A percentile compares a stretch with the other conserved stretches of the same genome.
Conservation (phyloP, 2,113 vertebrate genomes). For the Limanda limanda region DNA sequence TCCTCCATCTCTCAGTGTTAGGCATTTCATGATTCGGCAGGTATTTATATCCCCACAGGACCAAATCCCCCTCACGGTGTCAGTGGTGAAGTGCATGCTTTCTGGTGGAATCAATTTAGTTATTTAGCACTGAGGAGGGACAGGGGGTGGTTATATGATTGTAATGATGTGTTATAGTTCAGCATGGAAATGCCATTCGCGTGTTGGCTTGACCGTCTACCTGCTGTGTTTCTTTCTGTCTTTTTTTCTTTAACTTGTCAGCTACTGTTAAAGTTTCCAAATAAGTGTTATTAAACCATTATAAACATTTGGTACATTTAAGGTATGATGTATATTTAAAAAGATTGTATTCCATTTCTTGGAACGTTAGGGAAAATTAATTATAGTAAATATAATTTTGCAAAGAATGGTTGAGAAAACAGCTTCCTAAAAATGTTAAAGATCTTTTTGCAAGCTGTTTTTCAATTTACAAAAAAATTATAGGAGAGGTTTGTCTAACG, state of each 20-base stretch:
- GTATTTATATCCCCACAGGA: slow-evolving; percentile 82
- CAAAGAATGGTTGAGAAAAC: slow-evolving; percentile 4
- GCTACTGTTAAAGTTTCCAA: slow-evolving; percentile 13
- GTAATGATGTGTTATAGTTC: slow-evolving; percentile 66
- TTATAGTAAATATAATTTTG: neutral
- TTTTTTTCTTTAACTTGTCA: slow-evolving; percentile 20
- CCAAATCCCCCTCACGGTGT: slow-evolving; percentile 62
- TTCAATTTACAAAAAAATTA: neutral
- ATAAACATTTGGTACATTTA: neutral
- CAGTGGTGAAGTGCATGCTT: slow-evolving; percentile 79
- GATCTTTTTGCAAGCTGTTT: neutral
- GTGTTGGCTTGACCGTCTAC: slow-evolving; percentile 34
- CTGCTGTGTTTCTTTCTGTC: slow-evolving; percentile 23
- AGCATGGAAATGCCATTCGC: slow-evolving; percentile 47
- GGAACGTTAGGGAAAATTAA: neutral
- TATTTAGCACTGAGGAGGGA: slow-evolving; percentile 74
- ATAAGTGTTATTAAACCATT: slow-evolving; percentile 14
- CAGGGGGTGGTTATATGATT: slow-evolving; percentile 57
- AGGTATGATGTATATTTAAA: neutral
- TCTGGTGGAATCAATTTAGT: slow-evolving; percentile 76
- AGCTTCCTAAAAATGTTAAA: neutral
- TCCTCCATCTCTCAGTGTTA: slow-evolving; percentile 77
- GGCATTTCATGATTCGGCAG: slow-evolving; percentile 81
- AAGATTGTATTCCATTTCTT: neutral
- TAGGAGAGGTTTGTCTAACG: neutral